Evolutionary conservation across 2,888 invertebrate genomes (phyloP), one percentile per base, ranked within the genome.

Genomic region (Brassicogethes aeneus): DNA sequence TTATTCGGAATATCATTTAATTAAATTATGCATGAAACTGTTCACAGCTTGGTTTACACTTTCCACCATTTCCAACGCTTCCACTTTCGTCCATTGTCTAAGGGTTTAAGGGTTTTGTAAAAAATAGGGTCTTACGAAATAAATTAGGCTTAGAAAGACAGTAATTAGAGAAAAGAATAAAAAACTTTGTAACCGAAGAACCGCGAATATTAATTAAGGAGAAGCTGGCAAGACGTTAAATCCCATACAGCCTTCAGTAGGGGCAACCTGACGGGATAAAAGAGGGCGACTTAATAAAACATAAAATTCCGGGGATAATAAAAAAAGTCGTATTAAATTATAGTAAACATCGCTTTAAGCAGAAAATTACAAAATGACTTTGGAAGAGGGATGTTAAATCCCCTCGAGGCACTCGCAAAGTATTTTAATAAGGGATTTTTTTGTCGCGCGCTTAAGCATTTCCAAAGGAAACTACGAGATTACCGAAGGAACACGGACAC

Each of bases 361-460:
- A 56, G 55, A 54, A 57, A 59, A 62, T 60, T 60, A 62, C 52
- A 53, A 56, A 60, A 60, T 55, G 57, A 57, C 57, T 54, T 54
- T 52, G 49, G 50, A 49, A 52, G 50, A 50, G 50, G 51, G 53
- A 46, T 44, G 46, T 31, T 41, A 42, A 41, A 45, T 41, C 43
- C 56, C 55, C 56, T 14, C 37, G 60, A 55, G 60, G 55, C 53
- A 52, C 47, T 57, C 51, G 57, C 53, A 55, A 57, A 61, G 59
- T 60, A 62, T 62, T 63, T 63, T 62, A 64, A 63, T 62, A 62
- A 61, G 61, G 60, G 61, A 62, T 62, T 64, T 64, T 64, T 64
- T 62, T 63, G 62, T 64, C 64, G 58, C 55, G 53, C 61, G 56
- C 58, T 57, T 58, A 59, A 56, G 59, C 52, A 53, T 53, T 53